Conservation (phyloP, 2,113 vertebrate species). For the Gambusia affinis region DNA sequence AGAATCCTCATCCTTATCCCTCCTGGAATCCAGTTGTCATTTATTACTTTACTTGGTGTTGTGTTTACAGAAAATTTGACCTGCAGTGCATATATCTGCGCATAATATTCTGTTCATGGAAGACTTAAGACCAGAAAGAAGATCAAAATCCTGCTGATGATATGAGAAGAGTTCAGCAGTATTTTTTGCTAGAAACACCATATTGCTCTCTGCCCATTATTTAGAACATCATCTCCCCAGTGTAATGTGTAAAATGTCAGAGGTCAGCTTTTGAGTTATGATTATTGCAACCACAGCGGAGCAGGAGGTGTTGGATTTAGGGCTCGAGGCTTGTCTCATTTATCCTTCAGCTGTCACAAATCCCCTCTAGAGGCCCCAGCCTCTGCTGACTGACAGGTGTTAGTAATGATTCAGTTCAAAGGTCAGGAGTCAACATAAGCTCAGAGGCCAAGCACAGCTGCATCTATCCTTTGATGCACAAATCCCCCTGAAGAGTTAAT, state of each 20-base stretch:
- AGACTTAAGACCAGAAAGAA: not conserved
- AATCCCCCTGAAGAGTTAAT: conserved; percentile 35
- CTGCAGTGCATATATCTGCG: not conserved
- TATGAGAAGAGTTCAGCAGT: conserved; percentile 6
- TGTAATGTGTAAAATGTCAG: conserved; percentile 59
- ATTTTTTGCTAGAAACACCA: conserved; percentile 27
- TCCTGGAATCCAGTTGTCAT: not conserved
- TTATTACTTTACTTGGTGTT: not conserved
- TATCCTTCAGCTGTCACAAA: conserved; percentile 75
- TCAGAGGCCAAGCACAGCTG: conserved; percentile 68
- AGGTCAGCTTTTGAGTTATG: conserved; percentile 73
- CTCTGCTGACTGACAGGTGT: conserved; percentile 75
- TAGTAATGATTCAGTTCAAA: conserved; percentile 72
- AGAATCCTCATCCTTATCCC: not conserved
- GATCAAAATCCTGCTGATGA: conserved; percentile 9
- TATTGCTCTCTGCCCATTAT: conserved; percentile 24
- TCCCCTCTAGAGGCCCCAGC: conserved; percentile 48
- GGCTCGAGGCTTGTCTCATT: conserved; percentile 65
- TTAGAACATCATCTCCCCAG: conserved; percentile 35
- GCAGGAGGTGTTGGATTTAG: conserved; percentile 51
- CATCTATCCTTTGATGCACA: conserved; percentile 43
- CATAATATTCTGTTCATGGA: not conserved
- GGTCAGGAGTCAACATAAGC: conserved; percentile 66
- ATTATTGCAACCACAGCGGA: conserved; percentile 64
- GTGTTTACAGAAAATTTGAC: not conserved